Evolutionary conservation across 2,113 vertebrate genomes (phyloP), one percentile per base, ranked within the genome.

Genomic region (Gorsachius goisagi): DNA sequence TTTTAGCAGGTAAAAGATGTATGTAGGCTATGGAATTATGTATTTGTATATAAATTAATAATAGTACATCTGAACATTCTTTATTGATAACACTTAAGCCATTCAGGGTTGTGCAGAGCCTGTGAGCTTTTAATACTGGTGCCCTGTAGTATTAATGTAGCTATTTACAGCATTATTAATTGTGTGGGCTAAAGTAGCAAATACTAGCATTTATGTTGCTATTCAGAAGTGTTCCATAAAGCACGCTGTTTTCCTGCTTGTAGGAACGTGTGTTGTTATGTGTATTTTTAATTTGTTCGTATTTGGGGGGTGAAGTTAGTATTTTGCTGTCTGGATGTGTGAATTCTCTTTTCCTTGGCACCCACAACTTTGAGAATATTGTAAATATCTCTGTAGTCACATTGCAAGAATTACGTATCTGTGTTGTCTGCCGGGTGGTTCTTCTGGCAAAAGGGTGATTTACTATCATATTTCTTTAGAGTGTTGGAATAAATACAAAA

Each of bases 91-190:
- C 37, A 41, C 39, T 52, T 76, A 39, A 88, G 53, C 59, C 30
- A 30, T 76, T 89, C 88, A 27, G 63, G 59, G 55, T 89, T 91
- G 39, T 80, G 80, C 69, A 82, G 73, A 78, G 44, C 56, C 93
- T 66, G 63, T 79, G 6, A 53, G 28, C 67, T 97, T 95, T 94
- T 87, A 84, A 68, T 77, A 77, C 22, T 80, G 60, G 67, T 88
- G 39, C 78, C 56, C 94, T 84, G 60, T 85, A 73, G 77, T 88
- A 79, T 94, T 96, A 89, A 88, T 95, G 32, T 69, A 39, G 14
- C 63, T 93, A 11, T 95, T 96, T 96, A 90, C 37, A 69, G 59
- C 91, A n/a, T 96, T 98, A 95, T 97, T 97, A 97, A 96, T 98
- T 97, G 91, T 80, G 62, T n/a, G 49, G 56, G 45, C 50, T 85